Evolutionary conservation across 1,140 invertebrate genomes (phyloP).

Genomic region (Berghia stephanieae): DNA sequence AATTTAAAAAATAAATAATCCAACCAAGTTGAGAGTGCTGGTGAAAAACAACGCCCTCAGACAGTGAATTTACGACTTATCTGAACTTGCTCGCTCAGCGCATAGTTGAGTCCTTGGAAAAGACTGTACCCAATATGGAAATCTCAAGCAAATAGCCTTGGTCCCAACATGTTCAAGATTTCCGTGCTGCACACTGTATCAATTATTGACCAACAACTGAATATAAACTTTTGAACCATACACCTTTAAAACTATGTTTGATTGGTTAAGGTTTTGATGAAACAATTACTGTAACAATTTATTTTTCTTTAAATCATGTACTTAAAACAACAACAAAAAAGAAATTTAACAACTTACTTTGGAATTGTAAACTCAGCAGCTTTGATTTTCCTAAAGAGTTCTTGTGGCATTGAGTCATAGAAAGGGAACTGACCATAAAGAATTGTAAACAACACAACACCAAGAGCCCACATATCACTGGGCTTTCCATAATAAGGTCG

Average conservation of each 20-base stretch:
- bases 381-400: conserved; percentile 84
- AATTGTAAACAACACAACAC: conserved; percentile 86
- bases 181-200: no score
- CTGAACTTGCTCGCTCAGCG: no score
- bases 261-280: neutral
- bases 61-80: no score
- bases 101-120: no score
- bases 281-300: neutral
- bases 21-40: no score
- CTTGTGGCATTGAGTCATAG: conserved; percentile 80
- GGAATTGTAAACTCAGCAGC: conserved; percentile 76
- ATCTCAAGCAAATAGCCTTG: no score
- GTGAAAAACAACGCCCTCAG: no score
- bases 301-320: neutral
- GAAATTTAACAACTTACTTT: conserved; percentile 66
- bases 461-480: conserved; percentile 87
- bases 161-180: no score
- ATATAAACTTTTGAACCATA: neutral
- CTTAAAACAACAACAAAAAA: neutral
- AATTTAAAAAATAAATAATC: no score
- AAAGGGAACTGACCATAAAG: conserved; percentile 89
- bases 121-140: no score
- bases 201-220: no score
- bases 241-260: neutral
- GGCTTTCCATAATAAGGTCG: conserved; percentile 74